Conservation (phyloP, 2,888 invertebrate genomes). For the Mythimna vitellina region DNA sequence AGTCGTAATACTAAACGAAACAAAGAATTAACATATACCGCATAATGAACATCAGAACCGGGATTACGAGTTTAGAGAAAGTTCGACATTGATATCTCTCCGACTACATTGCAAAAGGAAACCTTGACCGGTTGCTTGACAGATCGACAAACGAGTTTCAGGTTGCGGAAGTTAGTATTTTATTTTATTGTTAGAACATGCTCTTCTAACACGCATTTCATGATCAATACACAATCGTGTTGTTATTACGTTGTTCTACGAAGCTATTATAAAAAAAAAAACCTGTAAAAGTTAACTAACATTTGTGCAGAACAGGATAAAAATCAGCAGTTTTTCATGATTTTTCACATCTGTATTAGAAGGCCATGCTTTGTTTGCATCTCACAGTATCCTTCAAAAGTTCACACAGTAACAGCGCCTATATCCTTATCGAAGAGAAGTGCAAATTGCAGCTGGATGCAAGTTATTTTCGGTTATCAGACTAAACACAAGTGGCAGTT, state of each 20-base stretch:
- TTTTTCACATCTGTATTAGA: constrained; percentile 7
- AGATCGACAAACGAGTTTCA: constrained; percentile 61
- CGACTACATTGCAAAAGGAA: constrained; percentile 61
- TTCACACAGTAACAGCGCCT: constrained; percentile 11
- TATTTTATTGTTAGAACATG: constrained; percentile 52
- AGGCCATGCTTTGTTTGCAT: not conserved
- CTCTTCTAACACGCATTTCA: constrained; percentile 35
- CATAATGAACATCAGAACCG: constrained; percentile 54
- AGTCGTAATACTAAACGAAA: constrained; percentile 49
- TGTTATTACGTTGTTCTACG: constrained; percentile 5
- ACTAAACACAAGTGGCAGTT: constrained; percentile 47
- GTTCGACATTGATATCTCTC: constrained; percentile 62
- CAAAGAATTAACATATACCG: constrained; percentile 54
- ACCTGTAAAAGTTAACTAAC: not conserved
- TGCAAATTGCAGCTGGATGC: constrained; percentile 33
- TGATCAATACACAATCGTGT: constrained; percentile 15
- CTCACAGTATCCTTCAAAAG: constrained; percentile 6
- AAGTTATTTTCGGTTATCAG: constrained; percentile 54
- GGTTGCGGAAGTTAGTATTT: constrained; percentile 59
- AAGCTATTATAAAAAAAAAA: constrained; percentile 5
- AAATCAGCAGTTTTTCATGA: not conserved
- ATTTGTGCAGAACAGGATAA: not conserved
- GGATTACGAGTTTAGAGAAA: constrained; percentile 63
- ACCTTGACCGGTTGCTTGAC: constrained; percentile 67
- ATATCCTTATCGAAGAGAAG: constrained; percentile 32